Conservation (phyloP, 2,113 vertebrate genomes). For the Suncus etruscus region DNA sequence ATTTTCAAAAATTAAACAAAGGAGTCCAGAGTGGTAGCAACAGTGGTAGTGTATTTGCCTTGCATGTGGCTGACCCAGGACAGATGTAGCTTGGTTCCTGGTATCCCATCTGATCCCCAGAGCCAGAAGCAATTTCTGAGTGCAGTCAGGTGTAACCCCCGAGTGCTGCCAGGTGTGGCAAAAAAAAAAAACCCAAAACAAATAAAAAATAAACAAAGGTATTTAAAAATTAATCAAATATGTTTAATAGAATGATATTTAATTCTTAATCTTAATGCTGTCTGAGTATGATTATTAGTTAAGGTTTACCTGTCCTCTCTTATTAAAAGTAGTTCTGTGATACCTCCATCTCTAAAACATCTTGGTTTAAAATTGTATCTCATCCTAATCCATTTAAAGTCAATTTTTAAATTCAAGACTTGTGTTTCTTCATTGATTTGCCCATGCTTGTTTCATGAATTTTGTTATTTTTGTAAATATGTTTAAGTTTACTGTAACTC, state of each 20-base stretch:
- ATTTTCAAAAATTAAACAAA: slow-evolving; percentile 27
- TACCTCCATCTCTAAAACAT: background rate
- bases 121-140: no score
- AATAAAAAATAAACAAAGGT: no score
- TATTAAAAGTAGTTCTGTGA: no score
- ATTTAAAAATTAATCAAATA: slow-evolving; percentile 26
- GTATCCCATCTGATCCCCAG: no score
- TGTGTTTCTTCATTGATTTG: background rate
- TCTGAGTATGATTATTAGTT: background rate
- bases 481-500: background rate
- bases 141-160: no score
- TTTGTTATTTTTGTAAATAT: slow-evolving; percentile 17
- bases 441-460: background rate
- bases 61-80: no score
- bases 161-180: no score
- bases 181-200: no score
- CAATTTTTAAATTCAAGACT: slow-evolving; percentile 11
- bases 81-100: no score
- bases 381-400: background rate
- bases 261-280: slow-evolving; percentile 18
- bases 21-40: no score
- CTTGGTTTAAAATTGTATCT: slow-evolving; percentile 13
- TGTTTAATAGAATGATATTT: background rate
- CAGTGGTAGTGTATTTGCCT: no score
- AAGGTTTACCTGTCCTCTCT: background rate